Conservation (phyloP, 2,797 vertebrate genomes). For the Hirundo rustica region DNA sequence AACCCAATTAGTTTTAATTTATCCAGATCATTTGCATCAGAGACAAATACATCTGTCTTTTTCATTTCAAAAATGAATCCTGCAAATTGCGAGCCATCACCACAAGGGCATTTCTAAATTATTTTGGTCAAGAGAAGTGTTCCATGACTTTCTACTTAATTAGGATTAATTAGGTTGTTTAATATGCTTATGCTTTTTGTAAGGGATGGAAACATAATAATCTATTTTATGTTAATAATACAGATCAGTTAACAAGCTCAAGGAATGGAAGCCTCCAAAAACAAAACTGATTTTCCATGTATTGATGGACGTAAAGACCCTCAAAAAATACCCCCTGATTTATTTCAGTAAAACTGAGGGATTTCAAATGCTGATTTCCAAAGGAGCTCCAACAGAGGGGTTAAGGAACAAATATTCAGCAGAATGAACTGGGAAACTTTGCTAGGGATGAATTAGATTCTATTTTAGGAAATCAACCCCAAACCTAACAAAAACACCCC, state of each 20-base stretch:
- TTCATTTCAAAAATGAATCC: slow-evolving; percentile 37
- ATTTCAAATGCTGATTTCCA: neutral
- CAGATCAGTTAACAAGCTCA: neutral
- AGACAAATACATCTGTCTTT: slow-evolving; percentile 30
- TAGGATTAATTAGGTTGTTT: slow-evolving; percentile 37
- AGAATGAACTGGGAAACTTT: neutral
- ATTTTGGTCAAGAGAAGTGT: slow-evolving; percentile 30
- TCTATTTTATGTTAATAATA: neutral
- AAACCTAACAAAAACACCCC: neutral
- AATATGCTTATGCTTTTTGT: slow-evolving; percentile 16
- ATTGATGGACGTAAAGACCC: neutral
- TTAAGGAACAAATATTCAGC: neutral
- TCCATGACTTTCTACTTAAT: slow-evolving; percentile 41
- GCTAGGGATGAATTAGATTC: neutral
- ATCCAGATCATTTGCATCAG: neutral
- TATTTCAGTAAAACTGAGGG: neutral
- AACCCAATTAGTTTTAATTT: slow-evolving; percentile 40
- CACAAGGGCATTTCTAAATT: slow-evolving; percentile 34
- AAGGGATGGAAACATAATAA: neutral
- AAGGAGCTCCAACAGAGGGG: neutral
- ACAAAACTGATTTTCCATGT: neutral
- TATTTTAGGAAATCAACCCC: neutral
- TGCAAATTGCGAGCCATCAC: slow-evolving; percentile 14
- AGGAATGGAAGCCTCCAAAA: neutral
- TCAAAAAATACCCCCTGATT: neutral